Base-by-base conservation (phyloP, 2,113 vertebrate genomes). In the Oreotrochilus melanogaster region DNA sequence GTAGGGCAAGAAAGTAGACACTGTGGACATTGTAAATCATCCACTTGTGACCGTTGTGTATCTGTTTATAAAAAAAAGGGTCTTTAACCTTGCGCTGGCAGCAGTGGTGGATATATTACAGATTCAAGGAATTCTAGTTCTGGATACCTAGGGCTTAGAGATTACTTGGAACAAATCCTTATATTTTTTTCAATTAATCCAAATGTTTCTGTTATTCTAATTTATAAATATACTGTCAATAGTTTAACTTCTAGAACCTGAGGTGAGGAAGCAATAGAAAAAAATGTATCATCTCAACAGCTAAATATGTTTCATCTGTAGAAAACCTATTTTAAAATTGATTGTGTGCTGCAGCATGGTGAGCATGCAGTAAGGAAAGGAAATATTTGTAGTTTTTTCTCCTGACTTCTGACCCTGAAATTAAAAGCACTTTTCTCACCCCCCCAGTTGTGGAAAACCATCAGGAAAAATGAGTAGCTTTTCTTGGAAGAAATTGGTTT, bases 351-450 rank as follows among this genome's bases (percentile, higher is more conserved):
- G 71, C 71, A 74, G 45, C 80, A 89, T 93, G 72, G 92, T 73
- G 75, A 97, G n/a, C 76, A 37, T 37, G 35, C 35, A 70, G 54
- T 91, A 89, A 85, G 70, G 69, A 97, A 92, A 90, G 74, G 71
- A 97, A 96, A 94, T 97, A 96, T 95, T 97, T 94, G 88, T 61
- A 93, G 47, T 45, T 97, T 93, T 96, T 97, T 90, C 88, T 96
- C 61, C 93, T 96, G 90, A 93, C 94, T 97, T 97, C 93, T 97
- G 97, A 98, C 95, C 89, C 94, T 97, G 98, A 98, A 98, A 97
- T 98, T 94, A 97, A 97, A 98, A 97, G 33, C 61, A 88, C 65
- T 97, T 97, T 95, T 50, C 69, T 82, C 57, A 96, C 72, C 66
- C 51, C 56, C 83, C 93, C 58, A 91, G 57, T 95, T 97, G 74